Evolutionary conservation across 2,888 invertebrate genomes (phyloP).

Genomic region (Mythimna ferrago): DNA sequence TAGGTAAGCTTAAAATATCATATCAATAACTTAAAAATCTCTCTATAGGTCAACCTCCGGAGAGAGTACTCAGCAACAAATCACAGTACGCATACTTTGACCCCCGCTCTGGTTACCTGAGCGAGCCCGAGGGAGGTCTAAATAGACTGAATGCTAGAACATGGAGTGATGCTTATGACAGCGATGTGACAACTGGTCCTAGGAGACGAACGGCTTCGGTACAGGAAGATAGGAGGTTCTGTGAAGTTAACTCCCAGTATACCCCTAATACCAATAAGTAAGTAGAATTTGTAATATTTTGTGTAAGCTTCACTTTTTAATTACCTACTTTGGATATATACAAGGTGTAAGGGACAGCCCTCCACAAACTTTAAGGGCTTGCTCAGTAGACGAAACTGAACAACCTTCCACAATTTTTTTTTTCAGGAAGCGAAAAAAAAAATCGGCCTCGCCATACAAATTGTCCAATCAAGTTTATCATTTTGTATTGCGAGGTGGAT

Average conservation of each 20-base stretch:
- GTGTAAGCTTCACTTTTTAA: not conserved
- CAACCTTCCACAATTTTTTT: no score
- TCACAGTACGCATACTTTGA: conserved; percentile 90
- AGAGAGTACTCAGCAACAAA: conserved; percentile 81
- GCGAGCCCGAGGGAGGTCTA: conserved; percentile 87
- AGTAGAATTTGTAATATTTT: not conserved
- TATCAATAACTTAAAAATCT: no score
- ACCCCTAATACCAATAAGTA: conserved; percentile 85
- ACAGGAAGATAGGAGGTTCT: conserved; percentile 84
- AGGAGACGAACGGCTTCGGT: conserved; percentile 85
- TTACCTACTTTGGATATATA: no score
- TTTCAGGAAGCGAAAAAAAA: no score
- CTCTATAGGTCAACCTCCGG: conserved; percentile 79
- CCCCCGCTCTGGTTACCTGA: conserved; percentile 88
- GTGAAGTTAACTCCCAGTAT: conserved; percentile 78
- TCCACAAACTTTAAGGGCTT: no score
- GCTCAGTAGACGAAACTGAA: no score
- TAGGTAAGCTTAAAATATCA: not conserved
- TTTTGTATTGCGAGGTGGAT: no score
- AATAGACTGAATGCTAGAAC: conserved; percentile 79
- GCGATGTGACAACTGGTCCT: conserved; percentile 83
- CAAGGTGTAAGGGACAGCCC: no score
- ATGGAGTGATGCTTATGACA: conserved; percentile 88
- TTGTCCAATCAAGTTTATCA: no score
- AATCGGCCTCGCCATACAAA: no score